Evolutionary conservation across 1,140 invertebrate species (phyloP), one percentile per base, ranked within the genome.

Genomic region (Oscheius sp.): DNA sequence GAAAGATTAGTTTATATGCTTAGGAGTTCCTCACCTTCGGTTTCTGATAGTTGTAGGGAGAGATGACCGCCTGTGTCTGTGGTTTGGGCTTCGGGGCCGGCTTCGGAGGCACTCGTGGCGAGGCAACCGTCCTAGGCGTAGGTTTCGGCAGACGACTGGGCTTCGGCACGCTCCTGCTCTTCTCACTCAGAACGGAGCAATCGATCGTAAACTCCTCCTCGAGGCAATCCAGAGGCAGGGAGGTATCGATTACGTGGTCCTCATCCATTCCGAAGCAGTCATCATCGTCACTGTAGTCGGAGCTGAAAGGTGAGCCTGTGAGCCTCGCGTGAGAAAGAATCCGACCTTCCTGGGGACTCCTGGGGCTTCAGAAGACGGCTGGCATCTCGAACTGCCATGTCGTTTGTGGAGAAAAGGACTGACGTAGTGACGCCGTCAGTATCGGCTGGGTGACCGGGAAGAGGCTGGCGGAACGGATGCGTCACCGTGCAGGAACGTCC

Each of bases 171-270:
- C 66, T 63, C 36, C 64, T 62, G 64, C 32, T 13, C 64, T 66
- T 66, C 32, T 29, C 36, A 38, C 46, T 66, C 52, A 68, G 46
- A 66, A 32, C 31, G 46, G 55, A 68, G 66, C 66, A 59, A 46
- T 68, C 49, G 7, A 55, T 55, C 7, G 49, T 55, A 15, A 55
- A 4, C 28, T 55, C 7, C 7, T 55, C 49, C 7, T 55, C 49
- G 7, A 55, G 7, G 28, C 49, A 55, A 23, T 55, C 49, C 49
- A 55, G 7, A 15, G 49, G 49, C 7, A 55, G 49, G 23, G 7
- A 20, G 7, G 49, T 55, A 26, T 55, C 49, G n/a, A n/a, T n/a
- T 4, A 55, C 23, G 4, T 55, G 15, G 49, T 7, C 23, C 38
- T n/a, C 38, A 7, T 55, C 49, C 49, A 13, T 7, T 4, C 28